Evolutionary conservation across 2,797 vertebrate genomes (phyloP).

Genomic region (Siniperca scherzeri): DNA sequence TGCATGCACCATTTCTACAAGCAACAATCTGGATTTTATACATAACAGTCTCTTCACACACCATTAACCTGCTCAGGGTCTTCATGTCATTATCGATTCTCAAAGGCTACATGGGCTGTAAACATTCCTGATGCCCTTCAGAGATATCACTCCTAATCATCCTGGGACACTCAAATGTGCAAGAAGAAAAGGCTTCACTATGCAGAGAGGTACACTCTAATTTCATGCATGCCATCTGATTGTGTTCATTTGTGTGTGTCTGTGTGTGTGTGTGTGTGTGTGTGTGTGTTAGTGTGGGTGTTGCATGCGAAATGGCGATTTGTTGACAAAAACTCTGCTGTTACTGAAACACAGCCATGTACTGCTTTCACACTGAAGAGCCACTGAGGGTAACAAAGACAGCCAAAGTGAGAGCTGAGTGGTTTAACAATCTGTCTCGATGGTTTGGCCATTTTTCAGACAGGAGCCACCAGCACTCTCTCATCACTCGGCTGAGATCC

Average conservation of each 20-base stretch:
- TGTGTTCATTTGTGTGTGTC: conserved; percentile 42
- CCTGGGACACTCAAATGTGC: conserved; percentile 45
- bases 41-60: conserved; percentile 76
- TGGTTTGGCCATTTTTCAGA: conserved; percentile 55
- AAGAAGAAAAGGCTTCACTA: conserved; percentile 45
- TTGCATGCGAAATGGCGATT: conserved; percentile 61
- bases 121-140: conserved; percentile 77
- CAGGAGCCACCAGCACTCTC: conserved; percentile 39
- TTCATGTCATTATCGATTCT: conserved; percentile 80
- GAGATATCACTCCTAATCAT: conserved; percentile 77
- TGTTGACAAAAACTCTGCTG: conserved; percentile 65
- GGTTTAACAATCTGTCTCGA: conserved; percentile 56
- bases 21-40: conserved; percentile 77
- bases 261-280: conserved; percentile 36
- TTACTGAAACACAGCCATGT: conserved; percentile 49
- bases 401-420: conserved; percentile 61
- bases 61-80: conserved; percentile 79
- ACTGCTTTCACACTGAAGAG: conserved; percentile 56
- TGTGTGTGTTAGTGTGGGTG: conserved; percentile 1
- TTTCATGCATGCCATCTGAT: conserved; percentile 40
- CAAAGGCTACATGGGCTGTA: conserved; percentile 74
- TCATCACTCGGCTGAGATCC: conserved; percentile 58
- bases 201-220: conserved; percentile 38
- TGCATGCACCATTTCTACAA: conserved; percentile 70
- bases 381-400: conserved; percentile 62